Evolutionary conservation across 1,140 invertebrate species (phyloP).

Genomic region (Teleopsis dalmanni): DNA sequence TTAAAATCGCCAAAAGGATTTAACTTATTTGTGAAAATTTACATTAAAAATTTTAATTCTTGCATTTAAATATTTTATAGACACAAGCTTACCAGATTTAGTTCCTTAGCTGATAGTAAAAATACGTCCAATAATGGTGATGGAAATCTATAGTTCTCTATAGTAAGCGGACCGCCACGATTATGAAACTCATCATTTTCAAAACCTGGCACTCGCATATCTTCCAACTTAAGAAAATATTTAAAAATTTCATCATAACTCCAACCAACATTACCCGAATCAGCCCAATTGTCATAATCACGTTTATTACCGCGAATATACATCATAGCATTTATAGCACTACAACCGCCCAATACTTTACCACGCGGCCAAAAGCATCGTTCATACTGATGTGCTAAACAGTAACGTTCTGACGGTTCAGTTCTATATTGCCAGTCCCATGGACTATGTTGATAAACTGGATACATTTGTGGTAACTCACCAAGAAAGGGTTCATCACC

Average conservation of each 20-base stretch:
- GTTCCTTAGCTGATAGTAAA: slow-evolving; percentile 55
- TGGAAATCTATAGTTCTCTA: slow-evolving; percentile 58
- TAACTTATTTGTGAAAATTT: slow-evolving; percentile 47
- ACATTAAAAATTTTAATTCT: slow-evolving; percentile 32
- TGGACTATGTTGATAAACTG: slow-evolving; percentile 60
- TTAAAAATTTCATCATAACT: slow-evolving; percentile 69
- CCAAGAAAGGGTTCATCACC: slow-evolving; percentile 66
- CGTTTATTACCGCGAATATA: slow-evolving; percentile 75
- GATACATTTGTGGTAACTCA: slow-evolving; percentile 68
- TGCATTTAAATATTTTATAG: slow-evolving; percentile 14
- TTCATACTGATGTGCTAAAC: slow-evolving; percentile 54
- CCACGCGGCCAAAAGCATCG: slow-evolving; percentile 66
- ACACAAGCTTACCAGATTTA: slow-evolving; percentile 22
- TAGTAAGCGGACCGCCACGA: slow-evolving; percentile 56
- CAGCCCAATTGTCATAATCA: slow-evolving; percentile 80
- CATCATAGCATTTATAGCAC: slow-evolving; percentile 80
- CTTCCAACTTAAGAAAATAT: slow-evolving; percentile 71
- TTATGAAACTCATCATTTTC: slow-evolving; percentile 50
- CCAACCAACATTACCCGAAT: slow-evolving; percentile 64
- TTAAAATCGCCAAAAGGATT: slow-evolving; percentile 66
- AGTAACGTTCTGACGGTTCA: slow-evolving; percentile 59
- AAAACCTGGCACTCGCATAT: slow-evolving; percentile 57
- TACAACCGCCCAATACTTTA: slow-evolving; percentile 74
- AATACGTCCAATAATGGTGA: slow-evolving; percentile 58
- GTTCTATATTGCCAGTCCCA: slow-evolving; percentile 77